Evolutionary conservation across 2,888 invertebrate genomes (phyloP), one percentile per base, ranked within the genome.

Genomic region (Xylocampa areola): DNA sequence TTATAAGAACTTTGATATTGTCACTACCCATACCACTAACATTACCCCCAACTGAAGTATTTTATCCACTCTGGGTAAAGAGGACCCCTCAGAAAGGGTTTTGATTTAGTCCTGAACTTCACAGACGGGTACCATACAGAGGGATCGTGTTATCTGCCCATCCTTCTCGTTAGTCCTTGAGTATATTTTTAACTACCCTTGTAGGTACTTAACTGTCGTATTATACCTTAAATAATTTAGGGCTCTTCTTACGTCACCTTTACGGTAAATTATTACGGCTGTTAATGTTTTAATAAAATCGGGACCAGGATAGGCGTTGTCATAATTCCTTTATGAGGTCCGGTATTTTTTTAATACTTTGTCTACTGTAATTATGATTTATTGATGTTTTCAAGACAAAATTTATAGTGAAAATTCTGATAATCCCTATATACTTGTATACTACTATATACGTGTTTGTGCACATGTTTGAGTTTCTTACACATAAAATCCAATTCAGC

Each of bases 231-330:
- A 58, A 44, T 40, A 36, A 51, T 45, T 23, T 11, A 25, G n/a
- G 58, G 16, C 6, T 50, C 32, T 60, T 6, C 65, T 45, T 41
- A 59, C 11, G 21, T 40, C 49, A 37, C 13, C 14, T 65, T 25
- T 17, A 25, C 35, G n/a, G 51, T 55, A 69, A 69, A 55, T 55
- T 57, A 69, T 25, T 10, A 21, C 27, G 41, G 53, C 13, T 61
- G n/a, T 68, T 73, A 36, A 71, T 73, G 50, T 39, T 53, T 57
- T 63, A 57, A 66, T 70, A 45, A 44, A 16, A 35, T 25, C 11
- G n/a, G n/a, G n/a, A 43, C n/a, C 16, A 13, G 13, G 23, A 27
- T 47, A 35, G 30, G 27, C 13, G 17, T 14, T 21, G 17, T 32
- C 40, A 19, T 61, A 48, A 40, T 51, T 33, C 37, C 7, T 45